Evolutionary conservation across 2,113 vertebrate genomes (phyloP).

Genomic region (Lethenteron camtschaticum): DNA sequence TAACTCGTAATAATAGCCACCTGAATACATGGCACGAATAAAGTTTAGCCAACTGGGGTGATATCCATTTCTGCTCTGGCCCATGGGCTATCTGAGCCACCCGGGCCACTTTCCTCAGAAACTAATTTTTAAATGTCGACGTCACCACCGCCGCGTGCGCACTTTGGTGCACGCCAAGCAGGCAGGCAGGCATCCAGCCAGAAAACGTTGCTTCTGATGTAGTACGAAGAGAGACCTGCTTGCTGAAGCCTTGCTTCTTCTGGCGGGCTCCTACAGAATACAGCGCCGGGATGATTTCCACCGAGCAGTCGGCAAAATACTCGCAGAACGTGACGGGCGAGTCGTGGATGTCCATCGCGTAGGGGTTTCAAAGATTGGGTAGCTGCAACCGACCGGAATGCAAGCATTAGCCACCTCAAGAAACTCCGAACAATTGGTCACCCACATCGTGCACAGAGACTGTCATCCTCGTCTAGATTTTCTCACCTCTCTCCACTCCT

Average conservation of each 20-base stretch:
- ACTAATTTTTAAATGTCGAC: no score
- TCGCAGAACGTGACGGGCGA: slow-evolving; percentile 91
- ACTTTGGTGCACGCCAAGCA: no score
- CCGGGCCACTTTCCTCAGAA: no score
- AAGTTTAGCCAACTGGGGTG: no score
- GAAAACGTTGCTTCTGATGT: not conserved
- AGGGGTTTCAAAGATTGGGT: slow-evolving; percentile 97
- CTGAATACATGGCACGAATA: no score
- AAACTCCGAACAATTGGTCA: slow-evolving; percentile 2
- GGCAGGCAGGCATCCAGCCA: no score
- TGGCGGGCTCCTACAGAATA: slow-evolving; percentile 92
- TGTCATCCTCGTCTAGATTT: not conserved
- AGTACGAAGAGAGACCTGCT: slow-evolving; percentile 38
- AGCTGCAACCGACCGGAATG: slow-evolving; percentile 25
- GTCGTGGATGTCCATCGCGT: slow-evolving; percentile 92
- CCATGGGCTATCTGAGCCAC: no score
- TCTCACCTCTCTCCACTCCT: no score
- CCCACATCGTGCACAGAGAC: not conserved
- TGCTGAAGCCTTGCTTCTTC: slow-evolving; percentile 92
- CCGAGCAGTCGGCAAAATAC: slow-evolving; percentile 87
- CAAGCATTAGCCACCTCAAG: not conserved
- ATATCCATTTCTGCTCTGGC: no score
- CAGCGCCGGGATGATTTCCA: slow-evolving; percentile 77
- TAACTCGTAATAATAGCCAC: no score
- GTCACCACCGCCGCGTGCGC: no score